Conservation (phyloP, 2,113 vertebrate species). For the Passer domesticus region DNA sequence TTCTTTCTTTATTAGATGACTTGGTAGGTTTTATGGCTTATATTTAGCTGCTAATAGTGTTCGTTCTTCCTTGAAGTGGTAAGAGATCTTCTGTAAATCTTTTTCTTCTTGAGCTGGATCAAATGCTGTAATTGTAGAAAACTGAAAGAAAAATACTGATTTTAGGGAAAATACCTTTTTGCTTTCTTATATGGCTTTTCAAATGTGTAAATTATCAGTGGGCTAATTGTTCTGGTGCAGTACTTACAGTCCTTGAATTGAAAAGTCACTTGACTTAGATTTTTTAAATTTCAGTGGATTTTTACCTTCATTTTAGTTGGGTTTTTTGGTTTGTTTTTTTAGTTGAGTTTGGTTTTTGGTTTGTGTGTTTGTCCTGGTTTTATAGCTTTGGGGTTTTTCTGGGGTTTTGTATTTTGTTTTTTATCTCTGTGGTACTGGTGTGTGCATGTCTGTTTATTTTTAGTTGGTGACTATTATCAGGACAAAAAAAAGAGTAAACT, state of each 20-base stretch:
- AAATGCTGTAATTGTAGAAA: not conserved
- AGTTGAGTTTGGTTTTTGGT: not conserved
- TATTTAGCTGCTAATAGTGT: not conserved
- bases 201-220: not conserved
- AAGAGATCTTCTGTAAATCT: not conserved
- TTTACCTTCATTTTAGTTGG: not conserved
- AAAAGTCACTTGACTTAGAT: not conserved
- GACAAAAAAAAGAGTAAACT: not conserved
- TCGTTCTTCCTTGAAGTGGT: not conserved
- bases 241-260: not conserved
- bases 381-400: not conserved
- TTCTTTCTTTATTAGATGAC: not conserved
- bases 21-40: not conserved
- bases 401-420: not conserved
- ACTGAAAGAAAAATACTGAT: not conserved
- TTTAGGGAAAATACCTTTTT: not conserved
- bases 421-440: rapidly evolving
- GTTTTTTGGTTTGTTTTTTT: not conserved
- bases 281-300: not conserved
- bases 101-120: not conserved
- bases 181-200: not conserved
- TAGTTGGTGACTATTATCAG: not conserved
- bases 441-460: not conserved
- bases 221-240: not conserved
- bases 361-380: not conserved